Evolutionary conservation across 2,888 invertebrate species (phyloP), one percentile per base, ranked within the genome.

Genomic region (Xanthia icteritia): DNA sequence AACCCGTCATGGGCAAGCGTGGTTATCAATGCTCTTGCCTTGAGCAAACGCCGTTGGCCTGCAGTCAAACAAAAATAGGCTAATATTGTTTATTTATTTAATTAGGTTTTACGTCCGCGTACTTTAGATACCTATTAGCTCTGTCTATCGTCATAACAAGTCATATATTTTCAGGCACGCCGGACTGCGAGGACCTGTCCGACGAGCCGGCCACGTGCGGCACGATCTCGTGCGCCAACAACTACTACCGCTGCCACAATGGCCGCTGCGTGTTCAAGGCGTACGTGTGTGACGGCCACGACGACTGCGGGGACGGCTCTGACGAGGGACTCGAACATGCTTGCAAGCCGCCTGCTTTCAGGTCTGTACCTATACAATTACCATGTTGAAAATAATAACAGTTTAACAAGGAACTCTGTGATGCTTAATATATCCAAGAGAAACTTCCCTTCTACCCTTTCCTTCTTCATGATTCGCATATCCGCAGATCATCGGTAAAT

Each of bases 271-370:
- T 99, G n/a, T 99, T 98, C 95, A 98, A 98, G 94, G 98, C 99
- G 0, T 98, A 99, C 95, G 98, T 99, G 82, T 99, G 99, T 93
- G 99, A 99, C 94, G 99, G 99, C 4, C 98, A 98, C 91, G 98
- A 99, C 93, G 99, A 99, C 93, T 99, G 99, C 92, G 98, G 98
- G 0, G 99, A 99, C 94, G 98, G 97, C 69, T 98, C 98, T 0
- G 99, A 99, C 94, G 99, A 99, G 95, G 98, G 98, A 64, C 94
- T 97, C 8, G 94, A 97, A 69, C 99, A 98, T 91, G 99, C 99
- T 48, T 99, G 99, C 94, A 97, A 97, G 36, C 97, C 98, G 65
- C 98, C 83, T 98, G 15, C 97, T 97, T 2, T 98, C 98, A 95
- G 97, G 96, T 95, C 23, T 39, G 75, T 56, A 31, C 17, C 54